Base-by-base conservation (phyloP, 2,113 vertebrate species). In the Calonectris borealis region DNA sequence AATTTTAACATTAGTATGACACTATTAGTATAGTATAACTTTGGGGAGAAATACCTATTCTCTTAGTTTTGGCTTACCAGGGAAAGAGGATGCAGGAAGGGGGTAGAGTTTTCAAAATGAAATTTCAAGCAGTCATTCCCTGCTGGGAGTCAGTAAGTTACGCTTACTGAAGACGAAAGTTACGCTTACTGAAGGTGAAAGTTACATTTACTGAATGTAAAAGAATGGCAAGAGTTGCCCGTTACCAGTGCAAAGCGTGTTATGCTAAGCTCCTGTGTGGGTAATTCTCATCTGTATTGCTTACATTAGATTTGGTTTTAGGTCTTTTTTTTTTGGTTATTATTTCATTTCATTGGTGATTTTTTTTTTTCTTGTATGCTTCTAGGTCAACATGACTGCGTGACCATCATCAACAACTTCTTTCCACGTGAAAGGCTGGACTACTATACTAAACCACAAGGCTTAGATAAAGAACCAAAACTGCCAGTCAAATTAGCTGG, bases 361-460 rank as follows among this genome's bases (percentile, higher is more conserved):
- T 62, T 60, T 80, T 55, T 80, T 55, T 62, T 71, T 60, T 26
- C 64, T 65, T 72, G 4, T 90, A 80, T 93, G n/a, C 83, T 8
- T 96, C 25, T 95, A 99, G 99, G 99, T 60, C 99, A 99, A 78
- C 99, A 99, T 90, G 99, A 99, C 91, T 99, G 99, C 64, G 99
- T 99, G 92, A 99, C 99, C 0, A 98, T 99, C 83, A 99, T 99
- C 98, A 99, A 99, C 97, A 99, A 99, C 96, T 99, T 99, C 98
- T 99, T 99, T 94, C 99, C 99, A 11, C 99, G 99, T 27, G 99
- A 99, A 91, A 98, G 98, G 62, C 96, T 99, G 94, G 99, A 99
- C 90, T 99, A 99, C 96, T 99, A 99, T 92, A 99, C 99, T 62
- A 99, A 99, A 91, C 94, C 98, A 16, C 99, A 99, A 97, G 99